Conservation (phyloP, 1,140 invertebrate species). For the Drosophila sulfurigaster region DNA sequence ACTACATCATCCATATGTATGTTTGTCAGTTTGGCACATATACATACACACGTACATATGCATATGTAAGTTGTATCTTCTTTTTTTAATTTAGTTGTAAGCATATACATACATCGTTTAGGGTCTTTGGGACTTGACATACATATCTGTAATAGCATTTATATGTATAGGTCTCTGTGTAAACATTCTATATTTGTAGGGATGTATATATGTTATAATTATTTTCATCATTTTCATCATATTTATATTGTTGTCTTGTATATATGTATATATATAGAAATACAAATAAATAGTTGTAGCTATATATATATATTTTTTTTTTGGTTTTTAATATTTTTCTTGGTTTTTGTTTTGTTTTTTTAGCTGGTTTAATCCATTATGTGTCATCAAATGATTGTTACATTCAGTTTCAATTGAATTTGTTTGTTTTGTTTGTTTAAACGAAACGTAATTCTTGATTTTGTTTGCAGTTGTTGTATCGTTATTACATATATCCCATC, state of each 20-base stretch:
- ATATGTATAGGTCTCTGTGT: slow-evolving; percentile 32
- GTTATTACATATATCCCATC: neutral
- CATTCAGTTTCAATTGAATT: slow-evolving; percentile 69
- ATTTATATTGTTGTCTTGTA: slow-evolving; percentile 10
- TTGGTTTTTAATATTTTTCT: slow-evolving; percentile 19
- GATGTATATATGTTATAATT: slow-evolving; percentile 28
- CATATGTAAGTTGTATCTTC: slow-evolving; percentile 8
- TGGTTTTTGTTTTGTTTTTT: neutral
- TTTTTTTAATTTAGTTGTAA: slow-evolving; percentile 3
- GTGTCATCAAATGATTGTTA: slow-evolving; percentile 79
- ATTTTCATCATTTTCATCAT: neutral
- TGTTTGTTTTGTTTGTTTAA: slow-evolving; percentile 7
- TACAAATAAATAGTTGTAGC: slow-evolving; percentile 36
- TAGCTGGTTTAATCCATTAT: slow-evolving; percentile 61
- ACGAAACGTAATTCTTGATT: slow-evolving; percentile 3
- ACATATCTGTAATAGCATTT: slow-evolving; percentile 31
- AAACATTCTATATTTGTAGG: slow-evolving; percentile 25
- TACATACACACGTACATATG: slow-evolving; percentile 18
- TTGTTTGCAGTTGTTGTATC: neutral
- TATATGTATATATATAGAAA: slow-evolving; percentile 33
- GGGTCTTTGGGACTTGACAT: slow-evolving; percentile 25
- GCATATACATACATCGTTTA: slow-evolving; percentile 27
- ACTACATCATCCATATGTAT: neutral
- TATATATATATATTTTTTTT: slow-evolving; percentile 5
- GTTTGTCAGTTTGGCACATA: slow-evolving; percentile 1